phyloP scores from a whole-genome alignment of 1,140 invertebrate species.

The Conus ventricosus region DNA sequence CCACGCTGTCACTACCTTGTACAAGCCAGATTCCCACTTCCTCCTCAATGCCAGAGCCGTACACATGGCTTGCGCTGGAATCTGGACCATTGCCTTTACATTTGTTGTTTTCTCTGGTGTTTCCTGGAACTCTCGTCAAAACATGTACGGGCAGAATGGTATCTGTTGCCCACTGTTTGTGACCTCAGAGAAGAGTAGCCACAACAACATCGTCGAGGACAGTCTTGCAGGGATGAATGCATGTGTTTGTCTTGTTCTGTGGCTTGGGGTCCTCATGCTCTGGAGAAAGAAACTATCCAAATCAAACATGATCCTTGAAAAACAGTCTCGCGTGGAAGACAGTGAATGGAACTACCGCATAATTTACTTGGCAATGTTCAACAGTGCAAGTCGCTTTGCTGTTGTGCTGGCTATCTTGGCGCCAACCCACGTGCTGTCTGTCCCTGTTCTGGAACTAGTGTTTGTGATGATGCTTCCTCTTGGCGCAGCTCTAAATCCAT shows the following conservation, averaged over 20 bases:
- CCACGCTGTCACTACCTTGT: slow-evolving; percentile 54
- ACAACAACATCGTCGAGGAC: neutral
- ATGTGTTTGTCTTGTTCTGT: neutral
- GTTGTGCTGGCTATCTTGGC: neutral
- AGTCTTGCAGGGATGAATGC: neutral
- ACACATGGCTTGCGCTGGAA: neutral
- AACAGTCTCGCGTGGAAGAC: neutral
- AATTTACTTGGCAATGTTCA: neutral
- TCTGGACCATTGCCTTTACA: neutral
- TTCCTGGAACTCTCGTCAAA: neutral
- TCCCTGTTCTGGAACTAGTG: neutral
- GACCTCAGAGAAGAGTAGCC: neutral
- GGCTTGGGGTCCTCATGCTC: neutral
- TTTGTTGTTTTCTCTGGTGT: slow-evolving; percentile 11
- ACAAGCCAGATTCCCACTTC: slow-evolving; percentile 46
- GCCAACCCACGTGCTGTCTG: neutral
- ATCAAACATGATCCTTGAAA: neutral
- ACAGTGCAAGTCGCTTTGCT: neutral
- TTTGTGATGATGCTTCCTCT: neutral
- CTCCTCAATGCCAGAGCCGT: neutral
- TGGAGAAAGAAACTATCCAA: neutral
- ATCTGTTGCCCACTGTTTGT: slow-evolving; percentile 43
- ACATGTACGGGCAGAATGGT: slow-evolving; percentile 35
- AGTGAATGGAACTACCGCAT: neutral
- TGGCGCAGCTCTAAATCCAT: neutral